phyloP scores from a whole-genome alignment of 2,797 vertebrate genomes.

The Protonibea diacanthus region DNA sequence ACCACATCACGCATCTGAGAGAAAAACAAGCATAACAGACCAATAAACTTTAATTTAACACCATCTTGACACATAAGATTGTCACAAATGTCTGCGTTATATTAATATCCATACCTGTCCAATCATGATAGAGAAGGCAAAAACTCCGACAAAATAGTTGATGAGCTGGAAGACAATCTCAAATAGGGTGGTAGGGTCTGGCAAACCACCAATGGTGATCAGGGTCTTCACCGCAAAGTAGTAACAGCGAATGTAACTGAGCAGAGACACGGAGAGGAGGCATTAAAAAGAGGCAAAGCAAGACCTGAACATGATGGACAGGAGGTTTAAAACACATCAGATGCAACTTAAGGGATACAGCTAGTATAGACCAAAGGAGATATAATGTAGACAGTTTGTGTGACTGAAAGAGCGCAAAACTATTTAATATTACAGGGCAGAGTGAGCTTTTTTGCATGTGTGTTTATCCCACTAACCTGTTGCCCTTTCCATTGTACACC shows the following conservation, averaged over 20 bases:
- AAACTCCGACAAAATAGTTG: conserved; percentile 98
- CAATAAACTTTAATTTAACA: background rate
- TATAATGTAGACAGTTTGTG: background rate
- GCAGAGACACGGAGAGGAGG: conserved; percentile 7
- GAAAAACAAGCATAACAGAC: conserved; percentile 11
- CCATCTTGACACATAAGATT: background rate
- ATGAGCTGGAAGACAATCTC: conserved; percentile 96
- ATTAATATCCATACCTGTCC: conserved; percentile 89
- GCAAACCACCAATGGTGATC: conserved; percentile 96
- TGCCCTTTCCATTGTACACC: conserved; percentile 94
- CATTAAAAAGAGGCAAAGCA: background rate
- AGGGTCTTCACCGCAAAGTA: conserved; percentile 98
- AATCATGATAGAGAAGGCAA: conserved; percentile 99
- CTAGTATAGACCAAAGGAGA: background rate
- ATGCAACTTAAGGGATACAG: background rate
- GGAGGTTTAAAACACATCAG: background rate
- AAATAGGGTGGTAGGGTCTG: conserved; percentile 91
- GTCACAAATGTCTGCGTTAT: background rate
- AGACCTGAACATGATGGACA: background rate
- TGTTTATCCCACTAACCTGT: conserved; percentile 85
- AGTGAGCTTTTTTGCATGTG: background rate
- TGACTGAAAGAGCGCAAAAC: background rate
- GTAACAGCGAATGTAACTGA: conserved; percentile 97
- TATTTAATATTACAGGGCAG: too few species aligned
- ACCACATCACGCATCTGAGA: conserved; percentile 97